Conservation (phyloP, 2,113 vertebrate species). For the Cynoglossus semilaevis region DNA sequence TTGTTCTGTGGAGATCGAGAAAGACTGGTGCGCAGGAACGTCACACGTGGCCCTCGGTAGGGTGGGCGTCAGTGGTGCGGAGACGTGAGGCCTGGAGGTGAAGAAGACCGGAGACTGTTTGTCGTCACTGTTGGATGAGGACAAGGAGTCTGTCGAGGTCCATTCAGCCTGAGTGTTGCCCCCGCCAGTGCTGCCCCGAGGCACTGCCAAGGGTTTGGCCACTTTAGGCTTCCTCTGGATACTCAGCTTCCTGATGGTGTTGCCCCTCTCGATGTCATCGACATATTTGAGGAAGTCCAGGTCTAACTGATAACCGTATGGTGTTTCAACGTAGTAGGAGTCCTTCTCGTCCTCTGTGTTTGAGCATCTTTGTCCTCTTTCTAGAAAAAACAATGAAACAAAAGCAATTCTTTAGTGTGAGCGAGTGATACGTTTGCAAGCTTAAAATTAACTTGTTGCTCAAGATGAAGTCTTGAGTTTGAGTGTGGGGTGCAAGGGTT, state of each 20-base stretch:
- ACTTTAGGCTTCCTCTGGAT: constrained; percentile 86
- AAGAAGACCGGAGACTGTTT: constrained; percentile 81
- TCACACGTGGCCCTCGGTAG: constrained; percentile 73
- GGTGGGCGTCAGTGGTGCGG: constrained; percentile 53
- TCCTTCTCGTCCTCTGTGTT: constrained; percentile 83
- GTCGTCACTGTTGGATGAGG: constrained; percentile 92
- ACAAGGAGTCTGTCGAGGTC: constrained; percentile 92
- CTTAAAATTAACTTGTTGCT: too few relatives aligned
- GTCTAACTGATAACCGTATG: constrained; percentile 96
- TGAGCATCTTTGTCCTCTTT: constrained; percentile 75
- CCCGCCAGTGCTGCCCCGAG: constrained; percentile 61
- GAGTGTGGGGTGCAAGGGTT: background rate
- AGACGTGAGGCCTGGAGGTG: constrained; percentile 66
- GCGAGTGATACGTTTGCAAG: too few relatives aligned
- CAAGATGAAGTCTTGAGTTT: background rate
- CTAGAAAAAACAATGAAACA: constrained; percentile 65
- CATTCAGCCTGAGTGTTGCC: constrained; percentile 76
- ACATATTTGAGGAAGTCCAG: constrained; percentile 98
- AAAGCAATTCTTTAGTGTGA: background rate
- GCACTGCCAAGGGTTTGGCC: constrained; percentile 57
- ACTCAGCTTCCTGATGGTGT: constrained; percentile 92
- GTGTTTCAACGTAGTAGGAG: constrained; percentile 93
- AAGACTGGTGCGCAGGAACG: constrained; percentile 67
- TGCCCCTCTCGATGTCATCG: constrained; percentile 95
- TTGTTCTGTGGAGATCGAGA: constrained; percentile 75